Conservation (phyloP, 2,888 invertebrate species). For the Myopa tessellatipennis region DNA sequence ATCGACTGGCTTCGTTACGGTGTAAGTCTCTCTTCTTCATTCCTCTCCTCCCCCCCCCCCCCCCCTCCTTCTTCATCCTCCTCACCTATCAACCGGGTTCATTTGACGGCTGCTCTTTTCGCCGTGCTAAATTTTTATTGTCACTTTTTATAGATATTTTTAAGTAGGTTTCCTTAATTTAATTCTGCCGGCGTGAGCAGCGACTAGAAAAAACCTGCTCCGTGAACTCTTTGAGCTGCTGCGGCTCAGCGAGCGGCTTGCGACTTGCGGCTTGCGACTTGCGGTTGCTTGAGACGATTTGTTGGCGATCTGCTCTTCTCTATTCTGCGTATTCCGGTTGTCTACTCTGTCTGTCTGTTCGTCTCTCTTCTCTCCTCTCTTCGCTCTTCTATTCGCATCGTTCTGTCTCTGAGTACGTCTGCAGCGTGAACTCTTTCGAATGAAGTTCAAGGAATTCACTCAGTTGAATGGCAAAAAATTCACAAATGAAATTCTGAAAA, state of each 20-base stretch:
- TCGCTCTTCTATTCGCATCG: not conserved
- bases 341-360: not conserved
- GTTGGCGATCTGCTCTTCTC: not conserved
- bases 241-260: no score
- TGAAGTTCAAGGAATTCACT: conserved; percentile 66
- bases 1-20: no score
- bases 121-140: not conserved
- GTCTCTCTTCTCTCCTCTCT: not conserved
- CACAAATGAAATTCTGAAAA: conserved; percentile 29
- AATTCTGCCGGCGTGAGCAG: not conserved
- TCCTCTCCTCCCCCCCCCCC: no score
- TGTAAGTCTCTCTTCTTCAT: no score
- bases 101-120: not conserved
- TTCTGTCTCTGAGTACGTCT: not conserved
- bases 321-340: not conserved
- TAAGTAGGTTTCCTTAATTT: not conserved
- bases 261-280: no score
- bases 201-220: not conserved
- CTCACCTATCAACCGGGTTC: no score
- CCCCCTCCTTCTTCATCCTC: no score
- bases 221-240: no score
- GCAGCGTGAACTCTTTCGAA: conserved; percentile 51
- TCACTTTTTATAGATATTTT: conserved; percentile 3
- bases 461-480: conserved; percentile 63
- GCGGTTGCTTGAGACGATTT: not conserved